Conservation (phyloP, 2,888 invertebrate species). For the Cheilosia scutellata region DNA sequence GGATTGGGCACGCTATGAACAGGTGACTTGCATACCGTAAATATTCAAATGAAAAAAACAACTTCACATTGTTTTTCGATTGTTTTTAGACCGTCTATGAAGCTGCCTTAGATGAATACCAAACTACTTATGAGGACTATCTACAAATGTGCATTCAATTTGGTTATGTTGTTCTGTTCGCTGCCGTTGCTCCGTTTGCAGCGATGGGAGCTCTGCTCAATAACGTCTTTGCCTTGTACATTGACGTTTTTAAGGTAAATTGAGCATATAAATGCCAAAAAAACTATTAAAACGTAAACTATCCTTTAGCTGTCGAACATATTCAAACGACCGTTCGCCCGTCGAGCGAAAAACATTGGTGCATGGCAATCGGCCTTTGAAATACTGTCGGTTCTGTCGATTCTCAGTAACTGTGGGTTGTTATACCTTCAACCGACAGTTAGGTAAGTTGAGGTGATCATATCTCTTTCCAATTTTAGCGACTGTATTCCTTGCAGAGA, state of each 20-base stretch:
- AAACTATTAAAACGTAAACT: neutral
- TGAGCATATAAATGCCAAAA: slow-evolving; percentile 77
- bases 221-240: slow-evolving; percentile 90
- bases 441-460: slow-evolving; percentile 79
- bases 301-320: slow-evolving; percentile 86
- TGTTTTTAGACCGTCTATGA: slow-evolving; percentile 83
- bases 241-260: slow-evolving; percentile 88
- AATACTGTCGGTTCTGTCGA: slow-evolving; percentile 87
- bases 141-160: slow-evolving; percentile 92
- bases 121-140: slow-evolving; percentile 91
- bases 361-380: slow-evolving; percentile 89
- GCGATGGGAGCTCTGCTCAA: slow-evolving; percentile 90
- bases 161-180: slow-evolving; percentile 91
- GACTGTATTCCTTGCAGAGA: slow-evolving; percentile 77
- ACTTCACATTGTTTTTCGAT: neutral
- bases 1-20: slow-evolving; percentile 82
- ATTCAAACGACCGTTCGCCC: slow-evolving; percentile 88
- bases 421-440: slow-evolving; percentile 89
- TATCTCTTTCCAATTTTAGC: neutral
- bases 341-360: slow-evolving; percentile 89
- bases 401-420: slow-evolving; percentile 91
- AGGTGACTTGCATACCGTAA: slow-evolving; percentile 35
- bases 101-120: slow-evolving; percentile 88
- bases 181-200: slow-evolving; percentile 90
- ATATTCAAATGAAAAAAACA: neutral